Conservation (phyloP, 35 echinoderm and acorn worm species). For the Ophioderma brevispina region DNA sequence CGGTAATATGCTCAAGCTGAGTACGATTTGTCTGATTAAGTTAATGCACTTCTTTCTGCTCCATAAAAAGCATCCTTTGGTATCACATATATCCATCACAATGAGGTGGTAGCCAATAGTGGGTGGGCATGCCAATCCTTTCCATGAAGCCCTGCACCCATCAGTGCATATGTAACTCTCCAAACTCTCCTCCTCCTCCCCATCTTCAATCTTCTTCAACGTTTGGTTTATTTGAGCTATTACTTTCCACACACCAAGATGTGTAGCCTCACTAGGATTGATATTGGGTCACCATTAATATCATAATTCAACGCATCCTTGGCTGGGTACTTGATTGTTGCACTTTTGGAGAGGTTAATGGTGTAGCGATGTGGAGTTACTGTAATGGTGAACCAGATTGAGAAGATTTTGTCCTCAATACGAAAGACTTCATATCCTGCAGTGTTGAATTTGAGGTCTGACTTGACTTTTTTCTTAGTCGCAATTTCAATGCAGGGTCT, state of each 20-base stretch:
- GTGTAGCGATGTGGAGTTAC: neutral
- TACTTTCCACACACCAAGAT: neutral
- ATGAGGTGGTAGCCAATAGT: neutral
- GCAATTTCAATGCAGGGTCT: neutral
- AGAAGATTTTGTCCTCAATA: neutral
- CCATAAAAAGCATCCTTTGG: neutral
- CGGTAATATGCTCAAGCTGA: neutral
- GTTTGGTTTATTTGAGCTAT: neutral
- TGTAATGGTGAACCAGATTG: neutral
- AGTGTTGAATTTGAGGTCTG: neutral
- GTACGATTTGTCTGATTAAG: neutral
- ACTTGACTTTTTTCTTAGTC: neutral
- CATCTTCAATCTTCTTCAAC: neutral
- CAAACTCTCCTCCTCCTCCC: too few relatives aligned
- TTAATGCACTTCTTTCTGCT: neutral
- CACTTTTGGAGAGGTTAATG: neutral
- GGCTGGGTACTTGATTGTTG: neutral
- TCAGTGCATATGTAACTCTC: neutral
- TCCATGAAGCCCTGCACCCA: neutral
- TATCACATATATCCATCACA: neutral
- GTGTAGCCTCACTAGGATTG: neutral
- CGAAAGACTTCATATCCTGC: neutral
- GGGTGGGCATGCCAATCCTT: neutral
- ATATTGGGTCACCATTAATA: neutral
- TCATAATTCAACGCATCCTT: neutral